Evolutionary conservation across 2,113 vertebrate species (phyloP).

Genomic region (Meleagris gallopavo): DNA sequence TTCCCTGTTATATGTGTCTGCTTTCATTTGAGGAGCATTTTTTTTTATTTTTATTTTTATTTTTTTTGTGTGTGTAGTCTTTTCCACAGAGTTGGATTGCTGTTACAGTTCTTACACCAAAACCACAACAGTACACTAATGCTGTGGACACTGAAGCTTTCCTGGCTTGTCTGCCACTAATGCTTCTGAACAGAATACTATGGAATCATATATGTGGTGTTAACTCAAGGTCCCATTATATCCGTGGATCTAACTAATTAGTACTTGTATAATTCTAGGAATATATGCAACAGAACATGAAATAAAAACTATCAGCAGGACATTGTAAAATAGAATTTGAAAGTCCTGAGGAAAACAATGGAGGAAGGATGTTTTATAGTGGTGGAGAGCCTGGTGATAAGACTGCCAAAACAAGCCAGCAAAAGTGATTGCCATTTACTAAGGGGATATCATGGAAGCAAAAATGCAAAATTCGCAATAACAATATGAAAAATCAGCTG

Average conservation of each 20-base stretch:
- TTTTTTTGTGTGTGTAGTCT: background rate
- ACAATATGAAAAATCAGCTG: background rate
- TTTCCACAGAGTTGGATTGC: background rate
- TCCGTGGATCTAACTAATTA: background rate
- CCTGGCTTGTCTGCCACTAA: background rate
- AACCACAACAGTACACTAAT: background rate
- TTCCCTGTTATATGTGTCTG: background rate
- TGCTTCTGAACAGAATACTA: background rate
- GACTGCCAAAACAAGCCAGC: rapidly evolving
- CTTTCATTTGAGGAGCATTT: slow-evolving; percentile 34
- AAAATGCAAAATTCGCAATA: background rate
- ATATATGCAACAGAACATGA: background rate
- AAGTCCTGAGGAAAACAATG: background rate
- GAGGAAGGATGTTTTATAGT: background rate
- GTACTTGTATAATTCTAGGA: background rate
- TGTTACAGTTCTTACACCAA: background rate
- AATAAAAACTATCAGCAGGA: background rate
- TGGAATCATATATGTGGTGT: background rate
- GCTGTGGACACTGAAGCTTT: background rate
- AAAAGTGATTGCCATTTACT: background rate
- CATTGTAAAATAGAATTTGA: background rate
- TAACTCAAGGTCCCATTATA: background rate
- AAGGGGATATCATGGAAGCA: background rate
- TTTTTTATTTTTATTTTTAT: too few relatives aligned
- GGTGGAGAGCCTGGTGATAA: background rate